Evolutionary conservation across 2,888 invertebrate species (phyloP).

Genomic region (Girardia tigrina): DNA sequence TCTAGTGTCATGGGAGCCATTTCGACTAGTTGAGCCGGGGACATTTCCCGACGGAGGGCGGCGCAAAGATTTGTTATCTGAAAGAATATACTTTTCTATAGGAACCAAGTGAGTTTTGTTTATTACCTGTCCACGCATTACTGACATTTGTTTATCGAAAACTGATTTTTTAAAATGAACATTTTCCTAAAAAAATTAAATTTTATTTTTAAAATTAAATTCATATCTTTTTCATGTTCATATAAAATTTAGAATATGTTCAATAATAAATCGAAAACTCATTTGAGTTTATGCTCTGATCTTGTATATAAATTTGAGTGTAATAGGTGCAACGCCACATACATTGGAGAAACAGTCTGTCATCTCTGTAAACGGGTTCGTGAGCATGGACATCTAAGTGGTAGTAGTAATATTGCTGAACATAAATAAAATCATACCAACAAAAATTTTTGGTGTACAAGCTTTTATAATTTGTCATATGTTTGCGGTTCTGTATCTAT

Average conservation of each 20-base stretch:
- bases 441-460: too few species aligned
- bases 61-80: slow-evolving; percentile 12
- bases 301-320: too few species aligned
- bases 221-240: neutral
- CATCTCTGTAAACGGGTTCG: too few species aligned
- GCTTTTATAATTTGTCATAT: too few species aligned
- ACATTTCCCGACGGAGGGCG: neutral
- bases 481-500: too few species aligned
- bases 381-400: too few species aligned
- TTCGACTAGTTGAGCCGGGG: neutral
- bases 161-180: slow-evolving; percentile 3
- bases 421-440: too few species aligned
- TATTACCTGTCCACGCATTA: neutral
- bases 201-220: neutral
- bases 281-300: too few species aligned
- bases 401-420: too few species aligned
- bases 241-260: neutral
- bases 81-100: neutral
- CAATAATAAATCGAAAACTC: neutral
- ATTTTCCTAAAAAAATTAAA: neutral
- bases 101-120: neutral
- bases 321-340: too few species aligned
- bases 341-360: too few species aligned
- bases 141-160: slow-evolving; percentile 7
- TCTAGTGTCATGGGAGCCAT: slow-evolving; percentile 17